Conservation (phyloP, 2,113 vertebrate species). For the Sisor rabdophorus region DNA sequence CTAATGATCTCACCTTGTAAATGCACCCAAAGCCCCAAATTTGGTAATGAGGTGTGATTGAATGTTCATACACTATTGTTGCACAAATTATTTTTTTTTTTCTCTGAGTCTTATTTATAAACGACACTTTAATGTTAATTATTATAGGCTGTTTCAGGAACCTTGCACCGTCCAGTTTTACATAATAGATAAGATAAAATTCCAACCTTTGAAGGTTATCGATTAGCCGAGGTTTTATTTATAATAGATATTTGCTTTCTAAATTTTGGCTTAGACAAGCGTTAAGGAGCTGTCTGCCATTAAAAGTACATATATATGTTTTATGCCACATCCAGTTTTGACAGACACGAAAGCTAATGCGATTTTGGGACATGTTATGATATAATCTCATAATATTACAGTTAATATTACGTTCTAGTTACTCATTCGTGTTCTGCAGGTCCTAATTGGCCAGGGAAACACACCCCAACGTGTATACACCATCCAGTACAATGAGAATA, state of each 20-base stretch:
- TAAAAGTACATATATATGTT: background rate
- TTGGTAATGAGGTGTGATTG: conserved; percentile 45
- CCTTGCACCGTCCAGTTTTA: background rate
- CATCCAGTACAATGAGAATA: background rate
- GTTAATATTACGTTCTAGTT: background rate
- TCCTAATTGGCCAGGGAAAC: background rate
- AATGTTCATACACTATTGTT: conserved; percentile 32
- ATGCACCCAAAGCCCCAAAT: conserved; percentile 28
- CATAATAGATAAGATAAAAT: background rate
- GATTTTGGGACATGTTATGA: background rate
- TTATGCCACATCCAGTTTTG: background rate
- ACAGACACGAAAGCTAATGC: background rate
- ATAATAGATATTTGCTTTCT: background rate
- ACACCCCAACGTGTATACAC: background rate
- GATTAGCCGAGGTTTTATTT: background rate
- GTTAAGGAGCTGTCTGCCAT: background rate
- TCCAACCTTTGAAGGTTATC: background rate
- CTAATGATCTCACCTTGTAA: conserved; percentile 37
- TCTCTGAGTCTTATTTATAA: conserved; percentile 20
- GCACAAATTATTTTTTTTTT: conserved; percentile 26
- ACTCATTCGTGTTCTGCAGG: background rate
- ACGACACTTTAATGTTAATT: conserved; percentile 11
- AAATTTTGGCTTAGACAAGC: background rate
- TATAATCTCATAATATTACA: background rate
- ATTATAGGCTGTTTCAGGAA: conserved; percentile 7